Evolutionary conservation across 1,140 invertebrate genomes (phyloP), one percentile per base, ranked within the genome.

Genomic region (Drosophila seguyi): DNA sequence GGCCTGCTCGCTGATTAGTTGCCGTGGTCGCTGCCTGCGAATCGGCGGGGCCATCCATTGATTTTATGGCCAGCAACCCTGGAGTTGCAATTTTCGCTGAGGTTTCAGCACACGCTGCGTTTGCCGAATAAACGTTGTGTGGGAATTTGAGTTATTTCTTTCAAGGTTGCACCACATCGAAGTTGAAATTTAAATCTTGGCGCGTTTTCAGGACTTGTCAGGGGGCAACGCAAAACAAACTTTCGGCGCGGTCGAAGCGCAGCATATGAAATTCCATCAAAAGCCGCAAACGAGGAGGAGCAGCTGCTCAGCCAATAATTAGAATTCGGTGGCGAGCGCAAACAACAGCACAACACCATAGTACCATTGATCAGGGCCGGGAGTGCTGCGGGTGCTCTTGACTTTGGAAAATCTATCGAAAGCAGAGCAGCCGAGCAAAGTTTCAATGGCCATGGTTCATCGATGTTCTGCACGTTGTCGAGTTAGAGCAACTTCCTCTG

Each of bases 281-380:
- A 60, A 72, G 72, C 79, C 78, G 75, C 71, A 79, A 72, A 58
- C 53, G 41, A 50, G 52, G 18, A 47, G 44, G 22, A 59, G 44
- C 59, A 77, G 57, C 61, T 80, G 81, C 80, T 83, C 68, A 75
- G 75, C 59, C 76, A 83, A 87, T 88, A 87, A 88, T 88, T 87
- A 88, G 67, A 82, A 79, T 83, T 86, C 79, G 63, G 65, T 73
- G 62, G 66, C 36, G 47, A 47, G 71, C 63, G 79, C 55, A 65
- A 72, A 78, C 66, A 76, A 76, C 61, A 76, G 36, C 10, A 58
- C 52, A 79, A 31, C 65, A 60, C 45, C 52, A 44, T 31, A 52
- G 66, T 47, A 56, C 60, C 82, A 86, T 75, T 76, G 82, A 86
- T 87, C 82, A 62, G 69, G 29, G 50, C 8, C 3, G 52, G 52